phyloP scores from a whole-genome alignment of 1,140 invertebrate species.

The Uloborus diversus region DNA sequence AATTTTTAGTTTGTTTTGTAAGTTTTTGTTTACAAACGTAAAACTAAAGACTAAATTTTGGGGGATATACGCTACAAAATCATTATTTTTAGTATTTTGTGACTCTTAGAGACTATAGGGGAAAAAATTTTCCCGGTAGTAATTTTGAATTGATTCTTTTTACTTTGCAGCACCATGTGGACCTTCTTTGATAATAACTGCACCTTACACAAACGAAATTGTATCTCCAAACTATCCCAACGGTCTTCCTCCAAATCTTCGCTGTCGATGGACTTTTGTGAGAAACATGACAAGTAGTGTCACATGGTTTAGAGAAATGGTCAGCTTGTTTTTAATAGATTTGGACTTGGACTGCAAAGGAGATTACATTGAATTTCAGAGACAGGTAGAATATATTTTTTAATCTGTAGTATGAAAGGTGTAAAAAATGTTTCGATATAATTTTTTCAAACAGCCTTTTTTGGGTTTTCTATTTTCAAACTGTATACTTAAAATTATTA shows the following conservation, averaged over 20 bases:
- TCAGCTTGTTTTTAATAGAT: conserved; percentile 70
- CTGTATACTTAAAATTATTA: too few species aligned
- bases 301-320: not conserved
- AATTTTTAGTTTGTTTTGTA: not conserved
- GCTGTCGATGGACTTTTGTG: conserved; percentile 70
- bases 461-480: too few species aligned
- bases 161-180: conserved; percentile 61
- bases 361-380: conserved; percentile 66
- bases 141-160: conserved; percentile 61
- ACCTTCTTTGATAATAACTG: conserved; percentile 63
- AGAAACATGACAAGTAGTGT: conserved; percentile 9
- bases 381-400: not conserved
- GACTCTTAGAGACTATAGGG: conserved; percentile 61
- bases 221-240: conserved; percentile 73
- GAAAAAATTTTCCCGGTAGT: conserved; percentile 53
- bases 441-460: not conserved
- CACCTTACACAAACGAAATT: conserved; percentile 63
- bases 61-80: not conserved
- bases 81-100: too few species aligned
- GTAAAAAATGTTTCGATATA: not conserved
- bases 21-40: not conserved
- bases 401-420: not conserved
- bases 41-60: not conserved
- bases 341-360: conserved; percentile 69
- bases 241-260: conserved; percentile 68